Base-by-base conservation (phyloP, 2,797 vertebrate genomes). In the Muscicapa striata region DNA sequence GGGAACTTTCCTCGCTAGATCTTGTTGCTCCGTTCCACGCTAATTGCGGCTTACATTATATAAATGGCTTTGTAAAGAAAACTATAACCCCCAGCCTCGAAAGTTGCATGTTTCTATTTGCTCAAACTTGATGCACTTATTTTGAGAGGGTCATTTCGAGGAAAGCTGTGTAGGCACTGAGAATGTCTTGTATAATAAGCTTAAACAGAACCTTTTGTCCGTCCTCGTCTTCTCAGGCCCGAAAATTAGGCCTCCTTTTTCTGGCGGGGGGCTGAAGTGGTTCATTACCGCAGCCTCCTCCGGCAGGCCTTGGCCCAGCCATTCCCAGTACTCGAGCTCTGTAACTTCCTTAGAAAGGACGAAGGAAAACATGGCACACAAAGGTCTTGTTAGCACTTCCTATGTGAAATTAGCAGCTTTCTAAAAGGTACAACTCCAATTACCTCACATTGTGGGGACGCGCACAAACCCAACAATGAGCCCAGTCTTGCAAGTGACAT, bases 361-460 rank as follows among this genome's bases (percentile, higher is more conserved):
- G 98, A 99, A 99, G 99, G 99, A 99, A 99, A 99, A 99, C 99
- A 99, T 98, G 98, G 98, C 98, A 99, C 98, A 99, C 99, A 99
- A 99, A 99, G 99, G 99, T 99, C 99, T 99, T 99, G 99, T 99
- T 99, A 99, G 99, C 99, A 99, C 99, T 99, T 99, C 99, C 99
- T 99, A 99, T 99, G 98, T 97, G 98, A 99, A 99, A 99, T 99
- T 99, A 99, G 98, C 99, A 99, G 99, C 99, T 99, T 99, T 99
- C 98, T 99, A 98, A 98, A 99, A 99, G 99, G 98, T 99, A 99
- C 99, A 99, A 99, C 98, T 98, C 98, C 99, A 99, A 99, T 99
- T 99, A 99, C 98, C 98, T 98, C 98, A 98, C 98, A 99, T 99
- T 99, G 98, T 98, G 98, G 98, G 97, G 98, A 98, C 98, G 97